Base-by-base conservation (phyloP, 2,113 vertebrate species). In the Uropsilus gracilis region DNA sequence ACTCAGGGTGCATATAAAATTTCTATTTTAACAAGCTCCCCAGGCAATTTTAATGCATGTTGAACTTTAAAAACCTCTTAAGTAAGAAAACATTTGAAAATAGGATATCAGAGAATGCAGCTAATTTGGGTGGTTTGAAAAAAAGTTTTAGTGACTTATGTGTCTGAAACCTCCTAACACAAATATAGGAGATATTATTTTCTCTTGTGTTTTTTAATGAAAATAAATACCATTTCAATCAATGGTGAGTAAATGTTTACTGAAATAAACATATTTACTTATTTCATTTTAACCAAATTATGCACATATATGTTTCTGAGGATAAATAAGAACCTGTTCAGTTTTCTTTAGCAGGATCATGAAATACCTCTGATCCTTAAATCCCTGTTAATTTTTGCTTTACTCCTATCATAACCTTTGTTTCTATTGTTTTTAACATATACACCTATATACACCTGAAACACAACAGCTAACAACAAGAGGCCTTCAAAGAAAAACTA, bases 21-120 rank as follows among this genome's bases (percentile, higher is more conserved):
- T 69, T 72, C 69, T 80, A 80, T 57, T 94, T 87, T 76, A 76
- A 76, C n/a, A 76, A 64, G 34, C 4, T 75, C 24, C 50, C 14
- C 64, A 76, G 86, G 46, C 3, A 20, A 80, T 96, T 81, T 86
- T 63, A 57, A 84, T 84, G 28, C 18, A 93, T 32, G 37, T 5
- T 80, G 9, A 53, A 87, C 18, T 46, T 57, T 92, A 32, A 84
- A 95, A 88, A 71, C 0, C 10, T 76, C 1, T 14, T 81, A 73
- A 26, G 30, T 39, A 73, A 90, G 82, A 59, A 16, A 76, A 71
- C 46, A 50, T 85, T 55, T 76, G 32, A 83, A 91, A 89, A 91
- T 59, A 85, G 61, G 1, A 89, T 55, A 39, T 93, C 80, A 92
- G 42, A 8, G 3, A 91, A 89, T 72, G 11, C 2, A 57, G 3